These are phyloP conservation scores for Homarus gammarus DNA, from an alignment of 2,888 invertebrate species.

Conservation along the genomic window DNA sequence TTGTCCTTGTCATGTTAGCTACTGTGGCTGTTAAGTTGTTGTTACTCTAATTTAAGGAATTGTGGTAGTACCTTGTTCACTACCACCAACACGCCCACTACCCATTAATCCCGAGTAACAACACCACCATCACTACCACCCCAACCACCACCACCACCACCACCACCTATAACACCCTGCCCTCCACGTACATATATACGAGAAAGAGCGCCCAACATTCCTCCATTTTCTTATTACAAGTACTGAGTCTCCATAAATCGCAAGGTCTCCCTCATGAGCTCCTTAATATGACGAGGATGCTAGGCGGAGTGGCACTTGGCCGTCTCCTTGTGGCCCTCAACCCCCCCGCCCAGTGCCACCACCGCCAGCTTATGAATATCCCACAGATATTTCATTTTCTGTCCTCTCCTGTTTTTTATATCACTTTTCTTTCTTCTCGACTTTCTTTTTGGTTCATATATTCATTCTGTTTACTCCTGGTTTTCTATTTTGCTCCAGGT, in stretches of 20 bases:
- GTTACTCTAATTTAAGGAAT: too few species aligned
- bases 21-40: too few species aligned
- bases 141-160: not conserved
- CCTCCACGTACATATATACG: not conserved
- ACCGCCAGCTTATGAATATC: conserved; percentile 56
- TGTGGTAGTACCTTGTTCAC: too few species aligned
- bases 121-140: not conserved
- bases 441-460: conserved; percentile 7
- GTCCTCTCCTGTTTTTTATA: conserved; percentile 14
- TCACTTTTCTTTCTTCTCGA: not conserved
- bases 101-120: too few species aligned
- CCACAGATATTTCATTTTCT: conserved; percentile 52
- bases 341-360: conserved; percentile 29
- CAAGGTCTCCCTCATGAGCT: conserved; percentile 50
- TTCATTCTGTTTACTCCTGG: too few species aligned
- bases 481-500: too few species aligned
- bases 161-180: not conserved
- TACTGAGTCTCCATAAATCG: conserved; percentile 60
- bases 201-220: conserved; percentile 28
- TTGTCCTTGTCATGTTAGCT: too few species aligned
- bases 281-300: conserved; percentile 68
- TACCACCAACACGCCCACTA: too few species aligned
- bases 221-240: conserved; percentile 62
- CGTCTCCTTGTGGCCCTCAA: conserved; percentile 39
- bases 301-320: conserved; percentile 58